phyloP scores from a whole-genome alignment of 2,113 vertebrate species.

The Tylochromis polylepis region DNA sequence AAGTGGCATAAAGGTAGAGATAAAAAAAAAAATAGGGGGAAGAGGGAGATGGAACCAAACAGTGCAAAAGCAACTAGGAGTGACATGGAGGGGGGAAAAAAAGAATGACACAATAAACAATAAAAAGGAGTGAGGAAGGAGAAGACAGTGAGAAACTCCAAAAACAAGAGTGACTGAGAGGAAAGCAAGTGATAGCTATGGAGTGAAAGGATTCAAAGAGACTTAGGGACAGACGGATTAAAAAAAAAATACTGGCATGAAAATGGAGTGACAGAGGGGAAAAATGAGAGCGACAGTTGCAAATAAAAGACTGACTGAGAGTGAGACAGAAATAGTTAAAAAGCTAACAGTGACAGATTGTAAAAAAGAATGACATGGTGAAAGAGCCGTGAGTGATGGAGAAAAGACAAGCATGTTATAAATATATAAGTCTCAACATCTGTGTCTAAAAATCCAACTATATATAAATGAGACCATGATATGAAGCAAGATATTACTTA shows the following conservation, averaged over 20 bases:
- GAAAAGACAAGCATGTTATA: not conserved
- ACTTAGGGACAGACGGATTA: slow-evolving; percentile 10
- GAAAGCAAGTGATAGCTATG: not conserved
- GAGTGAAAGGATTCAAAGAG: not conserved
- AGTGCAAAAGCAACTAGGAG: not conserved
- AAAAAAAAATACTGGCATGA: not conserved
- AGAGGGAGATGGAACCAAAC: not conserved
- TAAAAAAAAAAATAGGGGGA: not conserved
- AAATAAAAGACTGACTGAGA: not conserved
- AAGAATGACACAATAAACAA: not conserved
- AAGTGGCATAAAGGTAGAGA: slow-evolving; percentile 40
- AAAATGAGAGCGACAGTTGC: not conserved
- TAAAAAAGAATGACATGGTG: not conserved
- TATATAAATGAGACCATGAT: not conserved
- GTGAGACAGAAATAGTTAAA: slow-evolving; percentile 18
- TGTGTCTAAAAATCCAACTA: not conserved
- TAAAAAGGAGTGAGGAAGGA: not conserved
- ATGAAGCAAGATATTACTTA: not conserved
- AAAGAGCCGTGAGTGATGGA: not conserved
- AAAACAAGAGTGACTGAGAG: not conserved
- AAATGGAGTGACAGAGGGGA: slow-evolving; percentile 7
- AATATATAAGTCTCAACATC: not conserved
- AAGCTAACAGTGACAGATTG: slow-evolving; percentile 9
- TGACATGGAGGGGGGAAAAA: not conserved
- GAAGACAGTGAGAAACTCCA: not conserved